A percentile compares a stretch with the other conserved stretches of the same genome.
phyloP scores from a whole-genome alignment of 1,140 invertebrate species.

The Pseudoatta argentina region DNA sequence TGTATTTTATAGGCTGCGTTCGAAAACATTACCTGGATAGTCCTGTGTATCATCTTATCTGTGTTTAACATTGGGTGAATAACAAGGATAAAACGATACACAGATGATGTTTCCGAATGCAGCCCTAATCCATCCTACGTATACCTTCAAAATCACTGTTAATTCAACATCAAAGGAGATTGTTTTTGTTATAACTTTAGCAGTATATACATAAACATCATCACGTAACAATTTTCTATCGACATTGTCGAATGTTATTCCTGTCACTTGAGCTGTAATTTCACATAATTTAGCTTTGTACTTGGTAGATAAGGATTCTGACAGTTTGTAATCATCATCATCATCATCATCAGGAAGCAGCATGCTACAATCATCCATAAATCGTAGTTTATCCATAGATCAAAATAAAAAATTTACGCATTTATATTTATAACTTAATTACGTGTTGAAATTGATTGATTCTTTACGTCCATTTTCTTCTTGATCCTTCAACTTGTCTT shows the following conservation, averaged over 20 bases:
- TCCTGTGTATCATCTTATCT: no score
- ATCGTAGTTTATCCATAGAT: neutral
- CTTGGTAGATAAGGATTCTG: neutral
- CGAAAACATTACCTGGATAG: no score
- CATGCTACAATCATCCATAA: neutral
- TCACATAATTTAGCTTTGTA: conserved; percentile 39
- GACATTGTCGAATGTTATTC: conserved; percentile 68
- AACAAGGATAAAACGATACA: no score
- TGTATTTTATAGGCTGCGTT: neutral
- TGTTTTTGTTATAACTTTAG: conserved; percentile 61
- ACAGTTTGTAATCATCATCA: neutral
- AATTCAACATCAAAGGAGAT: conserved; percentile 61
- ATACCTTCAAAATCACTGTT: conserved; percentile 64
- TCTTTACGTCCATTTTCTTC: neutral
- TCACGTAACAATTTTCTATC: conserved; percentile 67
- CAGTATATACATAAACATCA: conserved; percentile 63
- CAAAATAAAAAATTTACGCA: neutral
- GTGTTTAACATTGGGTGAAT: no score
- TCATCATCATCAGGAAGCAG: neutral
- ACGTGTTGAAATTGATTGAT: neutral
- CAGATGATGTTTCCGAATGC: no score
- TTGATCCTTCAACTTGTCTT: conserved; percentile 4
- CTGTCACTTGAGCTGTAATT: conserved; percentile 34
- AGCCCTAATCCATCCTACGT: neutral
- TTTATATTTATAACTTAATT: neutral